A percentile compares a stretch with the other conserved stretches of the same genome.
phyloP scores from a whole-genome alignment of 2,888 invertebrate genomes.

The Camponotus fellah region DNA sequence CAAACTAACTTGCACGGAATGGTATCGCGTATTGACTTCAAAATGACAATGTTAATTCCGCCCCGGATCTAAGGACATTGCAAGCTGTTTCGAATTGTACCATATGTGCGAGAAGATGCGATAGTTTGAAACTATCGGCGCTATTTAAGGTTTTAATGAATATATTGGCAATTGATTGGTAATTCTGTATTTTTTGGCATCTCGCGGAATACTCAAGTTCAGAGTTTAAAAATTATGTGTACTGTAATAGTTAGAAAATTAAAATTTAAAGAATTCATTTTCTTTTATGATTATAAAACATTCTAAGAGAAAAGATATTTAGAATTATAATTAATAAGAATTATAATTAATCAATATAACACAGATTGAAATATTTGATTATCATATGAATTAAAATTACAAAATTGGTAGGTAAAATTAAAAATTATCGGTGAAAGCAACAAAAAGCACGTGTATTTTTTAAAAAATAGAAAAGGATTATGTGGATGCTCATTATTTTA shows the following conservation, averaged over 20 bases:
- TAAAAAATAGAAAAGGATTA: not conserved
- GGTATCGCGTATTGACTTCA: slow-evolving; percentile 43
- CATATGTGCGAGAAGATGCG: slow-evolving; percentile 2
- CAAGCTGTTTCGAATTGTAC: slow-evolving; percentile 6
- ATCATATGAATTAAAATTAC: not conserved
- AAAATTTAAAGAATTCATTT: not conserved
- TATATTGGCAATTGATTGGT: not conserved
- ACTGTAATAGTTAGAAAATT: not conserved
- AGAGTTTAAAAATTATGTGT: slow-evolving; percentile 3
- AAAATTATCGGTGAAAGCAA: not conserved
- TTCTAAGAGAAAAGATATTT: not conserved
- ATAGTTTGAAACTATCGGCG: slow-evolving; percentile 15
- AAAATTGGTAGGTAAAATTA: not conserved
- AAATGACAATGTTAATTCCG: slow-evolving; percentile 46
- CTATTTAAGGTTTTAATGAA: not conserved
- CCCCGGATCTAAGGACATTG: not conserved
- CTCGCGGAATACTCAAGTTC: not conserved
- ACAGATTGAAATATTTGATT: not conserved
- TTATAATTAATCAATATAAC: not conserved
- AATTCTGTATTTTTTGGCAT: not conserved
- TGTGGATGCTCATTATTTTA: not conserved
- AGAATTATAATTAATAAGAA: slow-evolving; percentile 6
- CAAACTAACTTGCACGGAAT: slow-evolving; percentile 39
- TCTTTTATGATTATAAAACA: not conserved
- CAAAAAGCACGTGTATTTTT: not conserved